Evolutionary conservation across 2,888 invertebrate genomes (phyloP), one percentile per base, ranked within the genome.

Genomic region (Pollenia labialis): DNA sequence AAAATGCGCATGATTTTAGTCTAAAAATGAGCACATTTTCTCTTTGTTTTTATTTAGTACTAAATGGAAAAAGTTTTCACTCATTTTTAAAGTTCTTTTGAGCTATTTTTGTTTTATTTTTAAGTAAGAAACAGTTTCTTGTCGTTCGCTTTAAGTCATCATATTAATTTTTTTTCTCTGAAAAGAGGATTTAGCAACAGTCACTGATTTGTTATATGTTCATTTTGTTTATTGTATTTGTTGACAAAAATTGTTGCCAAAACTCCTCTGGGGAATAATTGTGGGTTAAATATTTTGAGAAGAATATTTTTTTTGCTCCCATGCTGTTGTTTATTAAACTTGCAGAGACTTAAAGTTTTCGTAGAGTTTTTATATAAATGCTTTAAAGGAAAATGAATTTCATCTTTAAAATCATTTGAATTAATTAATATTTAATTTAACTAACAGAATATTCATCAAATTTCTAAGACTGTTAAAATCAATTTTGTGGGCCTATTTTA

Each of bases 41-140:
- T 58, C 48, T 50, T 50, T 74, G 3, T 50, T 32, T 32, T 48
- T n/a, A 42, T 76, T 62, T 64, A 76, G 75, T 44, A 64, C 64
- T 42, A 11, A 40, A 4, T 52, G 32, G 10, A 16, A 46, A n/a
- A 32, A 46, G n/a, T 32, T 72, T 58, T 3, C n/a, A 42, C 74
- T 74, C 74, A 60, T 18, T 50, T 74, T 16, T 18, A 58, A 14
- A 23, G 16, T 12, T 56, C 18, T 16, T 40, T 32, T 42, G 7
- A 58, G 48, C 8, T 50, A 23, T 50, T 40, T 60, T 16, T 40
- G 7, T 11, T 32, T 11, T 40, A 7, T 16, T 50, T 46, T 32
- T 6, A 4, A 32, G 32, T 32, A 32, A 32, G 32, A 32, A 32
- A 32, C 6, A 32, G 4, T 6, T 48, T 48, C 4, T 23, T 56